phyloP scores from a whole-genome alignment of 2,888 invertebrate species.

The Muschampia plurimacula region DNA sequence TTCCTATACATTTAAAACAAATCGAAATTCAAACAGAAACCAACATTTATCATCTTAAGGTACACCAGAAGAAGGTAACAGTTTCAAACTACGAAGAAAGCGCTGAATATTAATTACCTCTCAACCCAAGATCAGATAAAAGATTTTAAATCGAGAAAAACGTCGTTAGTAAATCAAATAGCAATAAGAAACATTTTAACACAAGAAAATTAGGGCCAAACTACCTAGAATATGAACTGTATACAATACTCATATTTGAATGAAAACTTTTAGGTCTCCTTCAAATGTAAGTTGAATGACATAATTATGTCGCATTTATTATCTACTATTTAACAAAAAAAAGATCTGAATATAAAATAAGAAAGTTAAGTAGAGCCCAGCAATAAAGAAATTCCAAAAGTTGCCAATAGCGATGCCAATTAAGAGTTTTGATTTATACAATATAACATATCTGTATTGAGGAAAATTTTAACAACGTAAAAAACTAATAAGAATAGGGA shows the following conservation, averaged over 20 bases:
- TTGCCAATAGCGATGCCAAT: neutral
- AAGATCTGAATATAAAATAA: neutral
- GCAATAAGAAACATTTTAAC: neutral
- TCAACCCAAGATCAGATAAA: constrained; percentile 35
- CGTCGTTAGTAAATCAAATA: neutral
- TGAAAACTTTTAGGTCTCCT: too few relatives aligned
- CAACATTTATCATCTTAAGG: constrained; percentile 31
- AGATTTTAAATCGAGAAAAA: constrained; percentile 12
- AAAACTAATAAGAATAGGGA: neutral
- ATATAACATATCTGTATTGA: neutral
- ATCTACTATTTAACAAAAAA: neutral
- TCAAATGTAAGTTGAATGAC: too few relatives aligned
- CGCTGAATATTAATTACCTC: constrained; percentile 28
- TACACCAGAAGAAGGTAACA: constrained; percentile 22
- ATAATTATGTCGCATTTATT: neutral
- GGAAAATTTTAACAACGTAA: neutral
- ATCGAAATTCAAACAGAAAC: neutral
- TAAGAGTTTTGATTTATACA: neutral
- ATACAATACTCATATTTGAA: too few relatives aligned
- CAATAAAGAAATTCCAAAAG: too few relatives aligned
- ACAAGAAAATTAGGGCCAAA: neutral
- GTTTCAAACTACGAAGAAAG: constrained; percentile 28
- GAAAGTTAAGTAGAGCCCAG: too few relatives aligned
- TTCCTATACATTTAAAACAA: neutral
- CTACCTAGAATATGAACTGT: too few relatives aligned